Evolutionary conservation across 1,140 invertebrate genomes (phyloP), one percentile per base, ranked within the genome.

Genomic region (Bombus confusus): DNA sequence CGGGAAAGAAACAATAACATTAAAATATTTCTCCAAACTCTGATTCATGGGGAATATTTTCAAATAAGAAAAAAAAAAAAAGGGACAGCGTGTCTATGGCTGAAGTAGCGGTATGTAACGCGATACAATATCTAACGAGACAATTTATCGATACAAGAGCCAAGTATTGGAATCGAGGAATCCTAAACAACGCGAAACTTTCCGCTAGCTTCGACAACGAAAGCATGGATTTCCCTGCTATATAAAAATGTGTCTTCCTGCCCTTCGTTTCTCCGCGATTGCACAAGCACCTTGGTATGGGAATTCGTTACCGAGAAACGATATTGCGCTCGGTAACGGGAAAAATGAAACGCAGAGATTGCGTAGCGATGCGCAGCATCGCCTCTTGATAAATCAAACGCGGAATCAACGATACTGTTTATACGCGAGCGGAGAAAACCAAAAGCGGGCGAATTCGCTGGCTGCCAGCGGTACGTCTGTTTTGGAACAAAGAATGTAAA

Each of bases 291-390:
- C 15, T 79, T n/a, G 82, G 82, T 84, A 84, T 72, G 57, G 80
- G 83, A 68, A 85, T 80, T 85, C 37, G 22, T 39, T 85, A 80
- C 83, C 68, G 18, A 85, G 83, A 80, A 85, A 3, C 68, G 15
- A n/a, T 22, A 41, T 85, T 79, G 68, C 77, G 77, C 72, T 37
- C 13, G 25, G 28, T 85, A 85, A 57, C 83, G 18, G 52, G 83
- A 80, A 85, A 73, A 85, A 85, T 80, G 66, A 73, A 43, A 34
- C 37, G 22, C 34, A 25, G 31, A 12, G 57, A 80, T 80, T 73
- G 74, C 74, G 18, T 10, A 3, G 22, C 57, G 80, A 75, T 83
- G 76, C 59, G 28, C 41, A 47, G 22, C 47, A 22, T 66, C 34
- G 57, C 0, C 72, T 39, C 25, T 52, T 52, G 31, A 76, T 39